Conservation (phyloP, 1,140 invertebrate genomes). For the Ridgeia piscesae region DNA sequence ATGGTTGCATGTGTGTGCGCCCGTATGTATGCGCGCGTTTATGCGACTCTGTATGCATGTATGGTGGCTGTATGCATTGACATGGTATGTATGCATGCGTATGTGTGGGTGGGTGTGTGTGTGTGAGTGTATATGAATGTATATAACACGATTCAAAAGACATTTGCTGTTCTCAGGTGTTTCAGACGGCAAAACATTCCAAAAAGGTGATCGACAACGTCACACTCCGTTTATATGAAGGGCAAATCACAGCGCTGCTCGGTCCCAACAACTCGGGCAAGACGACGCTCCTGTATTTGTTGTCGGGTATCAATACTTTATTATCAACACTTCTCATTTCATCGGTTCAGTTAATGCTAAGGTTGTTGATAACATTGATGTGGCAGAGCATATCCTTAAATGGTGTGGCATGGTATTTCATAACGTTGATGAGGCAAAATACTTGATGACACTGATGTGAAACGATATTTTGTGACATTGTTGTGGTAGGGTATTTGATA, state of each 20-base stretch:
- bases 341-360: no score
- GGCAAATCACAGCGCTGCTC: conserved; percentile 60
- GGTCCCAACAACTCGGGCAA: conserved; percentile 74
- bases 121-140: no score
- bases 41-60: not conserved
- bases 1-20: not conserved
- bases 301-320: conserved; percentile 65
- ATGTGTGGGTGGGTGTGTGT: not conserved
- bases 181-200: conserved; percentile 22
- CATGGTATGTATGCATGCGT: not conserved
- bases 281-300: conserved; percentile 64
- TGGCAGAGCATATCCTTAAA: conserved; percentile 17
- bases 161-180: not conserved
- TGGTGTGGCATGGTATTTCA: conserved; percentile 52
- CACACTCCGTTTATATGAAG: conserved; percentile 69
- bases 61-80: no score
- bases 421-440: no score
- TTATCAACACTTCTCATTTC: not conserved
- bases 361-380: conserved; percentile 18
- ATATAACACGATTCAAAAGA: not conserved
- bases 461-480: no score
- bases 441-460: no score
- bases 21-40: not conserved
- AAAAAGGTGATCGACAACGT: conserved; percentile 67
- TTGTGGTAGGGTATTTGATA: no score